These are phyloP conservation scores for Lagopus muta DNA, from an alignment of 2,113 vertebrate species.

Conservation along the genomic window DNA sequence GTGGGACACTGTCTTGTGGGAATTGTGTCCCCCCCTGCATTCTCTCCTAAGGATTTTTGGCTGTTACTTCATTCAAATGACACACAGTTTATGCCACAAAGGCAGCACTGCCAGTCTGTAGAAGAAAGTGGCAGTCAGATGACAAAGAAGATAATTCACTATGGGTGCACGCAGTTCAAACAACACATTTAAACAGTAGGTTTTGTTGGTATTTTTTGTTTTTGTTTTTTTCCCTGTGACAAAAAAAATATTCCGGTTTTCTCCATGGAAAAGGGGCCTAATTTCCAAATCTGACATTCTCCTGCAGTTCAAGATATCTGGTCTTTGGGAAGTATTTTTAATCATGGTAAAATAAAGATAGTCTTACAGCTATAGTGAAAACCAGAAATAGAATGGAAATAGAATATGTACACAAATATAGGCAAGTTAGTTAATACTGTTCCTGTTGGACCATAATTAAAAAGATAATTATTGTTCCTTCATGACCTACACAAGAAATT, in stretches of 20 bases:
- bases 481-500: neutral
- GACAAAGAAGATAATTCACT: neutral
- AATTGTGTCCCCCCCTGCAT: neutral
- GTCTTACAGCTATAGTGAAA: neutral
- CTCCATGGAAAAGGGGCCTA: neutral
- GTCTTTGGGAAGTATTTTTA: neutral
- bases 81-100: neutral
- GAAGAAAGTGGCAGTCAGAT: neutral
- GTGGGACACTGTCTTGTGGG: neutral
- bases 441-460: neutral
- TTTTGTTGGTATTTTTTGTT: too few relatives aligned
- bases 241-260: neutral
- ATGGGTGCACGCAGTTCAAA: neutral
- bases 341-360: neutral
- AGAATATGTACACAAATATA: neutral
- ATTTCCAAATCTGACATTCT: neutral
- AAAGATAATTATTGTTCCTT: neutral
- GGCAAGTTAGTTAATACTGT: neutral
- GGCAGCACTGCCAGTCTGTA: neutral
- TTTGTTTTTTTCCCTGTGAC: neutral
- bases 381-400: neutral
- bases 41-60: neutral
- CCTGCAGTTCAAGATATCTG: neutral
- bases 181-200: neutral
- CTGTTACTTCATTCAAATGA: neutral